Percentiles rank a stretch among this genome's conserved stretches.
These are phyloP conservation scores for Drosophila orena DNA, from an alignment of 1,140 invertebrate genomes.

Conservation along the genomic window DNA sequence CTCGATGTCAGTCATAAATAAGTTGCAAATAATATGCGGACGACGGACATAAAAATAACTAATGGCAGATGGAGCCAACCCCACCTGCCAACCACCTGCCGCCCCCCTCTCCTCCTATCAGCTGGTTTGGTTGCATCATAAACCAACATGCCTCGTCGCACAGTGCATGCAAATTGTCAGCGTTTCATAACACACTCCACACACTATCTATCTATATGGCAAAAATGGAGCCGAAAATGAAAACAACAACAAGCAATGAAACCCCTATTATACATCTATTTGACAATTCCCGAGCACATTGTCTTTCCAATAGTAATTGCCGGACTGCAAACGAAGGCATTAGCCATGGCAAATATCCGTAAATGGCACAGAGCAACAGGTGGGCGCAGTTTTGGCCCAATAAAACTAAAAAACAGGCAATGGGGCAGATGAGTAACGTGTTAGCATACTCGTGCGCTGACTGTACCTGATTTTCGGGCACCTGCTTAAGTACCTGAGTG, in stretches of 20 bases:
- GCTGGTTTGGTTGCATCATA: constrained; percentile 48
- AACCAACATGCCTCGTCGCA: constrained; percentile 35
- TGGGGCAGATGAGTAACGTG: constrained; percentile 41
- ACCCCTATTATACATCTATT: constrained; percentile 14
- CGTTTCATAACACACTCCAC: constrained; percentile 41
- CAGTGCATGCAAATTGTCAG: constrained; percentile 59
- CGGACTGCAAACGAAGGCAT: constrained; percentile 46
- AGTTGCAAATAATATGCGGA: constrained; percentile 72
- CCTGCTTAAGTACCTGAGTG: constrained; percentile 1
- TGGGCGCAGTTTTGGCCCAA: constrained; percentile 48
- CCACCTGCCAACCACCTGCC: constrained; percentile 4
- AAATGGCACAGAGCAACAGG: constrained; percentile 39
- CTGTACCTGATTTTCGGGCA: constrained; percentile 29
- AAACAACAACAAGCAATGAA: constrained; percentile 1
- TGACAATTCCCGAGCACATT: constrained; percentile 35
- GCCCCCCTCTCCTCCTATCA: constrained; percentile 23
- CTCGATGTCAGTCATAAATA: constrained; percentile 61
- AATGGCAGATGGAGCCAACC: constrained; percentile 58
- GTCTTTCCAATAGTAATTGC: constrained; percentile 41
- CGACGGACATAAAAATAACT: constrained; percentile 60
- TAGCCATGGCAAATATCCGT: constrained; percentile 27
- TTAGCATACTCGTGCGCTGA: constrained; percentile 35
- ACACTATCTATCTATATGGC: not conserved
- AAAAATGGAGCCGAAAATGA: constrained; percentile 2
- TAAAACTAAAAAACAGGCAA: constrained; percentile 11